Base-by-base conservation (phyloP, 2,797 vertebrate genomes). In the Nasua narica region DNA sequence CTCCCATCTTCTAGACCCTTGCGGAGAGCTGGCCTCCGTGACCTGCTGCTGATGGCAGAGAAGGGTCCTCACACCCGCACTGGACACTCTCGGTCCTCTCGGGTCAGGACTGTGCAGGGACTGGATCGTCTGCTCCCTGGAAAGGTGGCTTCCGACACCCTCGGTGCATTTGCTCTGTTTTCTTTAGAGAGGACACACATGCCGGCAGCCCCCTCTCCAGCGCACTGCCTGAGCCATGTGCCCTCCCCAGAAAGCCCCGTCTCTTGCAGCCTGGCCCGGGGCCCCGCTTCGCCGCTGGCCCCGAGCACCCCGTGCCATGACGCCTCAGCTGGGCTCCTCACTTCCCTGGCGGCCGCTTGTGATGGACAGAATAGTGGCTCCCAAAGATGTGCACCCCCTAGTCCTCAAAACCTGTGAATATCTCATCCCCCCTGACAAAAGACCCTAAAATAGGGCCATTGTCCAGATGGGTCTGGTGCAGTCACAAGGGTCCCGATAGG, bases 191-290 rank as follows among this genome's bases (percentile, higher is more conserved):
- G 0, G 10, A 32, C 29, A 11, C 14, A 9, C 13, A 4, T 35
- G 32, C 40, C 1, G 2, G 43, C 32, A 50, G 3, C 40, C 0
- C 19, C 21, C 4, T 4, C 12, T 11, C 3, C 52, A 58, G 1
- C 14, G 74, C 16, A 21, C 18, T 19, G 29, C 74, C 88, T 18
- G 43, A 50, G 60, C 77, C 65, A n/a, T 15, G 56, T 23, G 54
- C 3, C 4, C 23, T 32, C 48, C 50, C 7, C 65, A 15, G 18
- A 5, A 60, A 96, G 43, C 23, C 7, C 43, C 12, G 40, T 54
- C 46, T 54, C 32, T 74, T 95, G 54, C 16, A 10, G 72, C 14
- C 18, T 25, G 27, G 7, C 46, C 19, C 1, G 7, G 13, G 8
- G 78, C 23, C 54, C 56, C 25, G 32, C 32, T 50, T 8, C 3